Conservation (phyloP, 2,888 invertebrate genomes). For the Macrosoma leucophasiata region DNA sequence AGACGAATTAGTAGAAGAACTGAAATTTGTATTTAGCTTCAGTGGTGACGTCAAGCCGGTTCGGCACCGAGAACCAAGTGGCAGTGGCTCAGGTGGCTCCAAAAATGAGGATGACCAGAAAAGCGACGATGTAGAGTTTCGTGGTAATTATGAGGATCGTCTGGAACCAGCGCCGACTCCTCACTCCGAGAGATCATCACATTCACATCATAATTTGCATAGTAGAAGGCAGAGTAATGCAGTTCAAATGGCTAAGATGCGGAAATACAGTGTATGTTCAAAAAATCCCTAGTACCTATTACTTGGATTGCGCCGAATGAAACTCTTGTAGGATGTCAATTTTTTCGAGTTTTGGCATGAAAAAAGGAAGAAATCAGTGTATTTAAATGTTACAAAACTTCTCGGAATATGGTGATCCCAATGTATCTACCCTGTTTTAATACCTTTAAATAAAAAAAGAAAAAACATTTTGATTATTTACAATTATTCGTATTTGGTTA, state of each 20-base stretch:
- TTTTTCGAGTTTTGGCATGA: too few species aligned
- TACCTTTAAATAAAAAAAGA: too few species aligned
- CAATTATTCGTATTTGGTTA: too few species aligned
- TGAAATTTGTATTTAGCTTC: conserved; percentile 82
- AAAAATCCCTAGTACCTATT: too few species aligned
- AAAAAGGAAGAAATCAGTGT: too few species aligned
- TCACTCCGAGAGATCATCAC: conserved; percentile 48
- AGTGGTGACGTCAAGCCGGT: conserved; percentile 82
- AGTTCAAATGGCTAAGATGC: conserved; percentile 55
- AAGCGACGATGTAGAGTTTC: conserved; percentile 35
- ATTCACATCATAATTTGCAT: conserved; percentile 55
- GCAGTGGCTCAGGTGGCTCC: conserved; percentile 46
- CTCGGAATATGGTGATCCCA: too few species aligned
- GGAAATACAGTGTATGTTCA: conserved; percentile 48
- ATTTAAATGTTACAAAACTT: too few species aligned
- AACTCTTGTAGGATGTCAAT: too few species aligned
- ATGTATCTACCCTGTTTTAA: too few species aligned
- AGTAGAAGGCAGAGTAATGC: conserved; percentile 63
- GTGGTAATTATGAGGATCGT: conserved; percentile 35
- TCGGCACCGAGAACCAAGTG: conserved; percentile 60
- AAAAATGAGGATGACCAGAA: conserved; percentile 37
- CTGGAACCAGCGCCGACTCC: conserved; percentile 46
- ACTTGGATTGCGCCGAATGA: too few species aligned
- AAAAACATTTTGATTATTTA: too few species aligned
- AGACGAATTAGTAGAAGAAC: conserved; percentile 80